Evolutionary conservation across 2,888 invertebrate species (phyloP).

Genomic region (Tachina fera): DNA sequence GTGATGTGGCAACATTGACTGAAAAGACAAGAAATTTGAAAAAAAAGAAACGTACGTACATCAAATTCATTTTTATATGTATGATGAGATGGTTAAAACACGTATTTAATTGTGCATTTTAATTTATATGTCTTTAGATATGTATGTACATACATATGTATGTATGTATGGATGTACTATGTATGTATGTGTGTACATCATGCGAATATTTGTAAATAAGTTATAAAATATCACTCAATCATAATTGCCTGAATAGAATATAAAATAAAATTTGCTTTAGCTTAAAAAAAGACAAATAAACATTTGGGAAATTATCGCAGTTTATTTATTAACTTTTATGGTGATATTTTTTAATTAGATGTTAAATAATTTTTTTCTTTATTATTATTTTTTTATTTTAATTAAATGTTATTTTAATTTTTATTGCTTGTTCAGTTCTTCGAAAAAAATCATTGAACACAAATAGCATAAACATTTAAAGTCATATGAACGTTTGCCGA

Average conservation of each 20-base stretch:
- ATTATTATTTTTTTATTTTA: not conserved
- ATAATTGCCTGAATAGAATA: slow-evolving; percentile 46
- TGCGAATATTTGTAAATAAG: not conserved
- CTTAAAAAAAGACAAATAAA: not conserved
- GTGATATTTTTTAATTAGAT: slow-evolving; percentile 23
- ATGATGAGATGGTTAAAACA: slow-evolving; percentile 25
- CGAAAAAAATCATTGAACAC: not conserved
- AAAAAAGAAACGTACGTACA: slow-evolving; percentile 22
- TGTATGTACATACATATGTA: not conserved
- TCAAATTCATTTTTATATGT: slow-evolving; percentile 35
- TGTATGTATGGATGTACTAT: not conserved
- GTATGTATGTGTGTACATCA: not conserved
- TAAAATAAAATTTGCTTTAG: slow-evolving; percentile 38
- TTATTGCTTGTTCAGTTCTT: not conserved
- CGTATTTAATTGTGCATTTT: slow-evolving; percentile 40
- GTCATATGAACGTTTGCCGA: slow-evolving; percentile 6
- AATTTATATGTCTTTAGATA: slow-evolving; percentile 1
- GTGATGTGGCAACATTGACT: not conserved
- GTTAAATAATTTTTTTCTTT: not conserved
- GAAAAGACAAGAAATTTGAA: not conserved
- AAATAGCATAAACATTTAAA: slow-evolving; percentile 5
- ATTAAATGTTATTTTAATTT: slow-evolving; percentile 27
- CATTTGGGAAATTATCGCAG: slow-evolving; percentile 3
- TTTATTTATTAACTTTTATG: slow-evolving; percentile 32
- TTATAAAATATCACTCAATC: slow-evolving; percentile 46